Base-by-base conservation (phyloP, 2,888 invertebrate species). In the Cerceris rybyensis region DNA sequence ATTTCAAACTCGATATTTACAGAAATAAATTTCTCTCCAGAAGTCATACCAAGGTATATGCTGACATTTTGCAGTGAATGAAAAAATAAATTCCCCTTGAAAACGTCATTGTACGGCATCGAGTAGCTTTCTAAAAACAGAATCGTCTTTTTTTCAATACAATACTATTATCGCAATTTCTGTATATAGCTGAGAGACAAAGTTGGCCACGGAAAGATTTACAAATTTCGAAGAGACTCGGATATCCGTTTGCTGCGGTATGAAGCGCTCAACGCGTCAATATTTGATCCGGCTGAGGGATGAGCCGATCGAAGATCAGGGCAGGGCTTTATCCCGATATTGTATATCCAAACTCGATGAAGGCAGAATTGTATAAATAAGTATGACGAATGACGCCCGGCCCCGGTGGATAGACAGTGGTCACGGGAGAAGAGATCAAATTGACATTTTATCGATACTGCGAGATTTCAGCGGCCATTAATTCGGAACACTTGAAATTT, bases 241-340 rank as follows among this genome's bases (percentile, higher is more conserved):
- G 55, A 46, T 13, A 54, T 46, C 64, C 57, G 14, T 74, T 66
- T 46, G n/a, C 17, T 8, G 7, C 41, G 7, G 28, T 6, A n/a
- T 13, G 42, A 46, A 54, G 2, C 59, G 8, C 41, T 16, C 66
- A 42, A 6, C 13, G 58, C 49, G 49, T 69, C 64, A 64, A 67
- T 59, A 28, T 68, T 64, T 59, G 70, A 7, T 14, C 50, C 7
- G 14, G 6, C 0, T 28, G 9, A 39, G 57, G 54, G 16, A 67
- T 43, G 57, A 61, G 50, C 52, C 49, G 39, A n/a, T 50, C 42
- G 8, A n/a, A 57, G 55, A 16, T 9, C 17, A n/a, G n/a, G 58
- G 9, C 17, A 42, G 41, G 7, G 7, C 9, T 59, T 41, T 11
- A 17, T 39, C 6, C 46, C 13, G 13, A 13, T 46, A 46, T 46